Evolutionary conservation across 2,797 vertebrate species (phyloP), one percentile per base, ranked within the genome.

Genomic region (Gymnoscopelus braueri): DNA sequence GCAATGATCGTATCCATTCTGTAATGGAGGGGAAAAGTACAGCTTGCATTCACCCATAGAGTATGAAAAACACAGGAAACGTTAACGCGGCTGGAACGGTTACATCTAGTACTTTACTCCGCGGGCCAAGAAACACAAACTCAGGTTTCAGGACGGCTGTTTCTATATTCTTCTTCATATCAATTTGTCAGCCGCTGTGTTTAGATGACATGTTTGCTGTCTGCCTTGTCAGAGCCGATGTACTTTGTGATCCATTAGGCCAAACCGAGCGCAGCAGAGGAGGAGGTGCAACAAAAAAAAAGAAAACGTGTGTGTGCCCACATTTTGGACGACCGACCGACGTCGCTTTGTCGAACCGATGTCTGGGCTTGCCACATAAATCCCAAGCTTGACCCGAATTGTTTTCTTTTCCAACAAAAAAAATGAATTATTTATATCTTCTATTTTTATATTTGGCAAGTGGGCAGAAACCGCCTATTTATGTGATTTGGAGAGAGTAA

Each of bases 381-480:
- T 83, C 72, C 39, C 75, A 71, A 75, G 70, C 75, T 71, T 67
- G 55, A 60, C 60, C 60, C 2, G 68, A 71, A 83, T 83, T 85
- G 72, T 82, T 88, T 86, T 71, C 60, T 77, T 85, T 88, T 83
- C 81, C 75, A 47, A 60, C 63, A 74, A 80, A 70, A 65, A 73
- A 80, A 70, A 65, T 83, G 5, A 58, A 74, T 66, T 35, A 72
- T 87, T 82, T 74, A 83, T 29, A 64, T 65, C 65, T 61, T 86
- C 69, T 77, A 74, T 82, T 84, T 75, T 51, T 75, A 74, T 78
- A 68, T 87, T 76, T 88, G 73, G 75, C 80, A 63, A 69, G 59
- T 67, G 65, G 66, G 62, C 29, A 44, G 14, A 48, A 69, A 59
- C 60, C 51, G 26, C 26, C 60, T 32, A 63, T 64, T 70, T 67